Percentiles rank a stretch among this genome's conserved stretches.
phyloP scores from a whole-genome alignment of 1,140 invertebrate species.

The Stegodyphus dumicola region DNA sequence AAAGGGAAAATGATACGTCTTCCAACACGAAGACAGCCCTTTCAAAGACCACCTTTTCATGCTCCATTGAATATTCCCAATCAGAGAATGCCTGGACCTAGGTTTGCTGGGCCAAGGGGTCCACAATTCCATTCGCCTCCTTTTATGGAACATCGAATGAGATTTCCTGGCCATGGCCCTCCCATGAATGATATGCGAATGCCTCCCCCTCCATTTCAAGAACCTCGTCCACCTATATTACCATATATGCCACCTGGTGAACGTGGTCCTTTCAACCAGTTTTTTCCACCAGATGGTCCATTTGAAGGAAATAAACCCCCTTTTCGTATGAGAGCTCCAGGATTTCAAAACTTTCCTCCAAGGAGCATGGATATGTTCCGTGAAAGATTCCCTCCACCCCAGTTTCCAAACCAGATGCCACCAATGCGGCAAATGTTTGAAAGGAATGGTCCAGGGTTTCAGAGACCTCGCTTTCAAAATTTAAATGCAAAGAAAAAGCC shows the following conservation, averaged over 20 bases:
- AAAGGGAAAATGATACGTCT: constrained; percentile 7
- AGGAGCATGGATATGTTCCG: constrained; percentile 26
- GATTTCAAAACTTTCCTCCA: constrained; percentile 20
- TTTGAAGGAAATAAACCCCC: constrained; percentile 31
- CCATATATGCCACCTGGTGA: constrained; percentile 18
- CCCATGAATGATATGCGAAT: constrained; percentile 34
- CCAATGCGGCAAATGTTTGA: neutral
- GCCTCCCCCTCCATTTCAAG: constrained; percentile 24
- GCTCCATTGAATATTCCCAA: neutral
- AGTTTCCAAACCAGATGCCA: neutral
- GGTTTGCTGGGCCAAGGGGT: constrained; percentile 28
- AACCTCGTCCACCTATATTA: constrained; percentile 12
- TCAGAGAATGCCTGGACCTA: constrained; percentile 4
- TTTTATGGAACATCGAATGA: constrained; percentile 31
- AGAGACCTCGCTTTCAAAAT: constrained; percentile 3
- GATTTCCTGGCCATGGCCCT: neutral
- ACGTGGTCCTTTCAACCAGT: constrained; percentile 19
- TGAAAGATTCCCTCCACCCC: constrained; percentile 33
- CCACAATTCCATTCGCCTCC: constrained; percentile 12
- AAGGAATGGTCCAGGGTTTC: constrained; percentile 1
- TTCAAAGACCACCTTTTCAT: constrained; percentile 5
- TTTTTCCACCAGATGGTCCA: neutral
- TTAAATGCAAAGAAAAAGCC: neutral
- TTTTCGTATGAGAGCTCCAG: constrained; percentile 36
- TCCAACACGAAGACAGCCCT: neutral